Conservation (phyloP, 2,113 vertebrate species). For the Mystacornis crossleyi region DNA sequence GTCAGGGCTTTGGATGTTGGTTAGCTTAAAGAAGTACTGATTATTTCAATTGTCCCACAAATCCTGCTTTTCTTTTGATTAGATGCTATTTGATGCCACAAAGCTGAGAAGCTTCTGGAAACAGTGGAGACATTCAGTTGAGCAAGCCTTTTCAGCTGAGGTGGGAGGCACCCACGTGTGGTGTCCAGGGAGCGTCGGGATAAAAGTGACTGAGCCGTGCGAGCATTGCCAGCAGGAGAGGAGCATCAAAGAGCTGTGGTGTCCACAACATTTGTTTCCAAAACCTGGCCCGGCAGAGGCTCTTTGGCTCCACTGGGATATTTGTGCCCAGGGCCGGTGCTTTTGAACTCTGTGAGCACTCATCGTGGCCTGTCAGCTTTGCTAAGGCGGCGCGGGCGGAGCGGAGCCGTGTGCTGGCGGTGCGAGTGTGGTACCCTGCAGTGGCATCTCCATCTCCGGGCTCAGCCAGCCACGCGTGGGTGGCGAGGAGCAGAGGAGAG, state of each 20-base stretch:
- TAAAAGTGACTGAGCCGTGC: neutral
- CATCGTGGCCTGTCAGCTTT: neutral
- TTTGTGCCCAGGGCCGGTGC: accelerated
- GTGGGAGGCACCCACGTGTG: neutral
- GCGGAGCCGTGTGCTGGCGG: accelerated
- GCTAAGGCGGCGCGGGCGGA: accelerated
- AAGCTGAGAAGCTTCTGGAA: neutral
- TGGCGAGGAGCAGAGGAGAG: neutral
- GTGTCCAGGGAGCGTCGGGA: neutral
- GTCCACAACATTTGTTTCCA: neutral
- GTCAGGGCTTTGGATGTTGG: neutral
- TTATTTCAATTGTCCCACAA: neutral
- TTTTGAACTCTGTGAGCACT: neutral
- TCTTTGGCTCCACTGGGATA: neutral
- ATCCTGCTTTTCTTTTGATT: neutral
- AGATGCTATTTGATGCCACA: neutral
- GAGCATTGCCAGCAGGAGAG: neutral
- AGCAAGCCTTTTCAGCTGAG: neutral
- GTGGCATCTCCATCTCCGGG: neutral
- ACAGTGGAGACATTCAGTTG: neutral
- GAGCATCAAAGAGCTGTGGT: neutral
- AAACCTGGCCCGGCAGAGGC: neutral
- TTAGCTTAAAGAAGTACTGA: neutral
- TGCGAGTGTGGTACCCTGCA: neutral
- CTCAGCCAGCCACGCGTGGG: accelerated